Evolutionary conservation across 1,140 invertebrate genomes (phyloP), one percentile per base, ranked within the genome.

Genomic region (Spodoptera frugiperda): DNA sequence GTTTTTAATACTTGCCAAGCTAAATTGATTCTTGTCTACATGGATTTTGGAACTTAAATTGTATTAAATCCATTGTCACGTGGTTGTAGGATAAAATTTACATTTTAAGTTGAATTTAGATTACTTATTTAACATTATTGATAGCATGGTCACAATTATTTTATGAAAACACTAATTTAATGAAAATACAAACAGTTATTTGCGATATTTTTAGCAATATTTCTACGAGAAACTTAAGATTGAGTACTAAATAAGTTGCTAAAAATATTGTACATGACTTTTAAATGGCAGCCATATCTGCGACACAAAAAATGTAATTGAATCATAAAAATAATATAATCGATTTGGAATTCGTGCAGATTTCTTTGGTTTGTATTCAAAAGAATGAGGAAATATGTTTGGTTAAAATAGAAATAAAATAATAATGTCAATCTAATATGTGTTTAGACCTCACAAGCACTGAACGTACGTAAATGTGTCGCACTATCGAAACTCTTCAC

Each of bases 401-500:
- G 25, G 25, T 25, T 39, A 39, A 39, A 53, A 53, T 53, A 17
- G 15, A 17, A 53, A 53, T 15, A 53, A 63, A 19, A 63, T 44
- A 9, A 4, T 9, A 39, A 39, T 39, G 1, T 9, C 30, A 30
- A 12, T 57, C 15, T 46, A n/a, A n/a, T 15, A 51, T 51, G 49
- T 61, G 33, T 63, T 15, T 63, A 39, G 55, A 30, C 33, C 55
- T 33, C 55, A 15, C 25, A 30, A 63, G 59, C 59, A 63, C 59
- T 15, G 44, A 10, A 15, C 30, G 59, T 63, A 63, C 39, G 5
- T 44, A 44, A n/a, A 17, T 63, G 59, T 63, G 33, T 63, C 59
- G 59, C 59, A 63, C 59, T 63, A 44, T 63, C 57, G 30, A 39
- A n/a, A 63, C 30, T 71, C 39, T 5, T 71, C 51, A 71, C 68